Conservation (phyloP, 2,888 invertebrate genomes). For the Pyrochroa serraticornis region DNA sequence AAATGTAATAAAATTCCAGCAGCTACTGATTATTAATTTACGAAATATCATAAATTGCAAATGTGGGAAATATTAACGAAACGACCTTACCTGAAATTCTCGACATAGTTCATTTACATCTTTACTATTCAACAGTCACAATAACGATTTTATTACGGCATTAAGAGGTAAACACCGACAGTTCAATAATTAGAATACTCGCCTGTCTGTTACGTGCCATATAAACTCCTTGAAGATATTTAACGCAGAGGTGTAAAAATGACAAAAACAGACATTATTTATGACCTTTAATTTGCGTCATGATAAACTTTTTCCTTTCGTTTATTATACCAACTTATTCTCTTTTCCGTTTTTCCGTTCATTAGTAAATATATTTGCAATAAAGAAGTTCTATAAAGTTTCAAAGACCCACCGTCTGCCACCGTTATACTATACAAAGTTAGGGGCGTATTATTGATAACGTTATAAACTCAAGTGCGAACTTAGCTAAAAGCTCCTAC, state of each 20-base stretch:
- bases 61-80: background rate
- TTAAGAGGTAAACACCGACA: conserved; percentile 27
- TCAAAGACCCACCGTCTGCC: conserved; percentile 5
- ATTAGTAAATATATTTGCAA: conserved; percentile 32
- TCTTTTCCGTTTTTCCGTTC: conserved; percentile 25
- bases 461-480: conserved; percentile 52
- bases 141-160: conserved; percentile 27
- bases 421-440: conserved; percentile 35
- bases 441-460: conserved; percentile 52
- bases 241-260: conserved; percentile 7
- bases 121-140: conserved; percentile 3
- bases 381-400: conserved; percentile 13
- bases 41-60: background rate
- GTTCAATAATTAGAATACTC: conserved; percentile 24
- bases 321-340: background rate
- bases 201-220: conserved; percentile 4
- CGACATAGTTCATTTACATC: background rate
- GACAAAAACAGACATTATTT: background rate
- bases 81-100: background rate
- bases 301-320: background rate
- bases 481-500: conserved; percentile 53
- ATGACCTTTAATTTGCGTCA: background rate
- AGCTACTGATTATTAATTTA: background rate
- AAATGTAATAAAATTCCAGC: background rate
- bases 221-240: background rate